A percentile compares a stretch with the other conserved stretches of the same genome.
Evolutionary conservation across 2,888 invertebrate species (phyloP).

Genomic region (Pachydiplax longipennis): DNA sequence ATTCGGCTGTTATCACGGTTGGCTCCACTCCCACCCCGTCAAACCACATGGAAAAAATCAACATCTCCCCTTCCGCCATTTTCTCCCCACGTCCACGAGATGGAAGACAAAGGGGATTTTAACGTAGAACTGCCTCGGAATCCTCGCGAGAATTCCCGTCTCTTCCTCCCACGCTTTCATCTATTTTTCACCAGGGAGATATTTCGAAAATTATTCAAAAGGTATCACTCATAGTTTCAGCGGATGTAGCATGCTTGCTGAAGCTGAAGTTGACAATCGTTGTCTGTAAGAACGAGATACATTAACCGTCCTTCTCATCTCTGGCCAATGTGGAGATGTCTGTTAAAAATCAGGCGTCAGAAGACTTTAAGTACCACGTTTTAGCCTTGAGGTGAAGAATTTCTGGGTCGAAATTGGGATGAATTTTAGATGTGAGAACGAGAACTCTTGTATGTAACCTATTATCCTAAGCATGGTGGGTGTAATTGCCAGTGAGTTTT

Average conservation of each 20-base stretch:
- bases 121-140: not conserved
- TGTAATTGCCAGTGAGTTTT: too few species aligned
- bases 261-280: too few species aligned
- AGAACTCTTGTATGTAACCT: too few species aligned
- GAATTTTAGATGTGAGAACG: too few species aligned
- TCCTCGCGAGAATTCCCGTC: not conserved
- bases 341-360: too few species aligned
- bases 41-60: not conserved
- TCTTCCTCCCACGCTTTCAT: not conserved
- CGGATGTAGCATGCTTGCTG: not conserved
- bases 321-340: too few species aligned
- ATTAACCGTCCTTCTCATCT: not conserved
- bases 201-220: not conserved
- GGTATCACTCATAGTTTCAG: not conserved
- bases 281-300: not conserved
- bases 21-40: slow-evolving; percentile 3
- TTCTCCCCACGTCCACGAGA: not conserved
- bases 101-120: not conserved
- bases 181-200: not conserved
- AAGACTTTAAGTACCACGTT: too few species aligned
- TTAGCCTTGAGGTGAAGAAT: too few species aligned
- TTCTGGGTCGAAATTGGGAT: too few species aligned
- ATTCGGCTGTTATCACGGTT: slow-evolving; percentile 31
- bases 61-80: not conserved
- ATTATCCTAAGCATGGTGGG: too few species aligned